These are phyloP conservation scores for Saguinus imperator DNA, from an alignment of 2,113 vertebrate genomes.

Conservation along the genomic window DNA sequence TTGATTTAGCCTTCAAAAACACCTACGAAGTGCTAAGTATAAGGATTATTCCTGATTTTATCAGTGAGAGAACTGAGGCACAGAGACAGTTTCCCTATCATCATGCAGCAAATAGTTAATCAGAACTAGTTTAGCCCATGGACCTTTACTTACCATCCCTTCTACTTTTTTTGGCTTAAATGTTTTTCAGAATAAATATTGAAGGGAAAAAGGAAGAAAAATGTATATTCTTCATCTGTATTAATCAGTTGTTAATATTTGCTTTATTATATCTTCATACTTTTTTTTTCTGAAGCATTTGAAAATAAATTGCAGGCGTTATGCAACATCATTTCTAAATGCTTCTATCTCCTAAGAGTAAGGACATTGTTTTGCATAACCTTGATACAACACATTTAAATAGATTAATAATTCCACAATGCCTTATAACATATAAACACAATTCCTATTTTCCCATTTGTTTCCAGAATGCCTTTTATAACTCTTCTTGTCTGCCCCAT, in stretches of 20 bases:
- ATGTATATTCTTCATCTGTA: background rate
- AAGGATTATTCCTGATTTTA: slow-evolving; percentile 40
- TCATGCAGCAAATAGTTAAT: background rate
- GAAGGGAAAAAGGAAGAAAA: background rate
- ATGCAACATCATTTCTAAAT: background rate
- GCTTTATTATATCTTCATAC: background rate
- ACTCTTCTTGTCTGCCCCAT: background rate
- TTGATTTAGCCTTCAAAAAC: background rate
- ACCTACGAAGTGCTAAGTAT: background rate
- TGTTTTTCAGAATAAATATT: background rate
- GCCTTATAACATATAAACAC: background rate
- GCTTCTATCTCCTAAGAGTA: background rate
- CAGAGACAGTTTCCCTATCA: background rate
- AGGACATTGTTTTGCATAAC: background rate
- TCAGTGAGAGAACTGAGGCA: background rate
- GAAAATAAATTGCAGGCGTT: slow-evolving; percentile 19
- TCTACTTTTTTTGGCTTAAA: background rate
- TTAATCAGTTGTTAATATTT: background rate
- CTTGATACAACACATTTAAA: background rate
- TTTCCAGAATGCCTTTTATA: background rate
- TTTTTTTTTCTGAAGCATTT: background rate
- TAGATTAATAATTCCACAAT: background rate
- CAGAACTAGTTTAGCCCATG: background rate
- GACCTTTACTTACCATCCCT: background rate
- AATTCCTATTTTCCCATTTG: background rate